Percentiles rank a stretch among this genome's conserved stretches.
These are phyloP conservation scores for Cuculus canorus DNA, from an alignment of 2,797 vertebrate genomes.

Conservation along the genomic window DNA sequence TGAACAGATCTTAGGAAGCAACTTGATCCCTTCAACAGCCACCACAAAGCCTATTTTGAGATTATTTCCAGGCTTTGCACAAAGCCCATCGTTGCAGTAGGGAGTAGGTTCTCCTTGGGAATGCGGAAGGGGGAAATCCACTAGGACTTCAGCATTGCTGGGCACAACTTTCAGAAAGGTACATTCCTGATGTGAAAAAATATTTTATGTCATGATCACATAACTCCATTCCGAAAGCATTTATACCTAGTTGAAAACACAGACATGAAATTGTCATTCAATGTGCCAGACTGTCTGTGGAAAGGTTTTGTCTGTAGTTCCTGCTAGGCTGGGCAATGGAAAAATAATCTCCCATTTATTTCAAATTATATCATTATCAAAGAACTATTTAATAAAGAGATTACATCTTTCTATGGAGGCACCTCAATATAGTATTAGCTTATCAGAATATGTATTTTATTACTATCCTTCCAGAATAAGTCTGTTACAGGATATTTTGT, in stretches of 20 bases:
- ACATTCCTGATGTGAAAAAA: neutral
- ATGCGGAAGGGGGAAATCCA: rapidly evolving
- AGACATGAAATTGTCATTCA: neutral
- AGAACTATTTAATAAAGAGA: neutral
- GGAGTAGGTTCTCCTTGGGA: neutral
- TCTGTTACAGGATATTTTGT: neutral
- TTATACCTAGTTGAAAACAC: neutral
- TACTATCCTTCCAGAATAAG: neutral
- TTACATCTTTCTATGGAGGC: neutral
- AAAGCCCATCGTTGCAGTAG: neutral
- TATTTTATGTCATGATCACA: neutral
- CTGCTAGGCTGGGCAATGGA: neutral
- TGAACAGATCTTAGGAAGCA: neutral
- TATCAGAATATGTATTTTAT: neutral
- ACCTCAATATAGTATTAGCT: neutral
- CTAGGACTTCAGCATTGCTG: neutral
- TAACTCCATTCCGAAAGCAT: neutral
- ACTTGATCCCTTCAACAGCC: neutral
- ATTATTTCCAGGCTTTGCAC: neutral
- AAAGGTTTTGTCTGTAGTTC: neutral
- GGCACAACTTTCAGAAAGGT: neutral
- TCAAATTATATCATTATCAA: neutral
- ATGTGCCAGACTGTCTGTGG: neutral
- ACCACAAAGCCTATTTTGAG: rapidly evolving
- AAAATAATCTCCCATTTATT: neutral